These are phyloP conservation scores for Erinaceus europaeus DNA, from an alignment of 2,113 vertebrate species.

Conservation along the genomic window DNA sequence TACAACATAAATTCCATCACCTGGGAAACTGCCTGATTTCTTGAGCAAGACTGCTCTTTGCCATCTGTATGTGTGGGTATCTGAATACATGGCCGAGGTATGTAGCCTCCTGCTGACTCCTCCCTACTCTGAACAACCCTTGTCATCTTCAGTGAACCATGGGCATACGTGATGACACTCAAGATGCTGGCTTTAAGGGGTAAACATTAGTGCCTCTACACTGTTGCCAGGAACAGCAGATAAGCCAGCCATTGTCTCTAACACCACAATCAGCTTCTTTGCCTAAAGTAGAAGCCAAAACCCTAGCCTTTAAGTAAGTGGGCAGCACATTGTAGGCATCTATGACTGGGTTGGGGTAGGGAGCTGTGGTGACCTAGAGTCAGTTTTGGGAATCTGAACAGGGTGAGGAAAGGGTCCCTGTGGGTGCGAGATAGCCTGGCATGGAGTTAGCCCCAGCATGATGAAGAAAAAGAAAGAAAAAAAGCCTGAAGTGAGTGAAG, in stretches of 20 bases:
- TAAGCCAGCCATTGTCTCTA: not conserved
- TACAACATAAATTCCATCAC: slow-evolving; percentile 56
- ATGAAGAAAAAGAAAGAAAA: no score
- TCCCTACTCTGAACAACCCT: not conserved
- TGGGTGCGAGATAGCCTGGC: not conserved
- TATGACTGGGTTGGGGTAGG: not conserved
- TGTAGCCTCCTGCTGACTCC: not conserved
- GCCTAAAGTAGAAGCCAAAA: not conserved
- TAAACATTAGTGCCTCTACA: not conserved
- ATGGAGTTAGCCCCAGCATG: not conserved
- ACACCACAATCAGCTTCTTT: not conserved
- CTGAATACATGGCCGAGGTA: not conserved
- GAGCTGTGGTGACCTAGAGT: not conserved
- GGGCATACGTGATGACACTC: not conserved
- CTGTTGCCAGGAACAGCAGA: not conserved
- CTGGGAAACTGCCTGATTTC: slow-evolving; percentile 68
- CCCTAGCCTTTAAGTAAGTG: not conserved
- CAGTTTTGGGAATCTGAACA: not conserved
- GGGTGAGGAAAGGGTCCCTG: not conserved
- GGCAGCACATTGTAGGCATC: not conserved
- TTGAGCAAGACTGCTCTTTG: slow-evolving; percentile 32
- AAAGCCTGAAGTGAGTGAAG: no score
- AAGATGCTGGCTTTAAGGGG: no score
- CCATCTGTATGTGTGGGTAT: slow-evolving; percentile 57
- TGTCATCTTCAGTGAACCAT: not conserved